These are phyloP conservation scores for Pangasius mekongensis DNA, from an alignment of 2,797 vertebrate genomes.

Conservation along the genomic window DNA sequence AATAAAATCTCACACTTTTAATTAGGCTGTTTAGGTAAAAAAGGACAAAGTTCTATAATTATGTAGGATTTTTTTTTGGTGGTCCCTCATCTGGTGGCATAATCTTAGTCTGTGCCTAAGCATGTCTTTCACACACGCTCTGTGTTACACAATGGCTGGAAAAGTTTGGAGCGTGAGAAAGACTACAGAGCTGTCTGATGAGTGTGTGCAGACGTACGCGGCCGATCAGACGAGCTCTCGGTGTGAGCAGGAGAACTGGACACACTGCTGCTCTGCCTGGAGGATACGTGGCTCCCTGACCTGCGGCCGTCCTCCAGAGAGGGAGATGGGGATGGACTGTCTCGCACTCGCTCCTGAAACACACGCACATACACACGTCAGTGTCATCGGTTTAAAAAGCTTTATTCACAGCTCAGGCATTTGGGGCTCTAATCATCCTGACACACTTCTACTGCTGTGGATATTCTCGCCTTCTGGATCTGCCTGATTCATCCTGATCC, in stretches of 20 bases:
- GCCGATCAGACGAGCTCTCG: conserved; percentile 88
- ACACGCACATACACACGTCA: conserved; percentile 17
- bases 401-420: conserved; percentile 21
- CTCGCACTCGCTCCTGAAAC: conserved; percentile 87
- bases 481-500: conserved; percentile 6
- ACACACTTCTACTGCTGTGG: conserved; percentile 7
- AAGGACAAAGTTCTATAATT: background rate
- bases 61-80: background rate
- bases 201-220: conserved; percentile 75
- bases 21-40: background rate
- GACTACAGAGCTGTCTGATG: background rate
- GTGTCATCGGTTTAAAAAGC: background rate
- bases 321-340: conserved; percentile 93
- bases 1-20: background rate
- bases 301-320: conserved; percentile 93
- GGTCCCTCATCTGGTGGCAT: background rate
- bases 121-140: background rate
- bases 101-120: background rate
- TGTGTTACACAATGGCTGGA: background rate
- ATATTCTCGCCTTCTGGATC: background rate
- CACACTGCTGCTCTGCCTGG: conserved; percentile 94
- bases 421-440: conserved; percentile 16
- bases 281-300: conserved; percentile 86
- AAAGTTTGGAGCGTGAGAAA: background rate
- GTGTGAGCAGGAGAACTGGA: conserved; percentile 93